Conservation (phyloP, 1,140 invertebrate genomes). For the Bombus soroeensis region DNA sequence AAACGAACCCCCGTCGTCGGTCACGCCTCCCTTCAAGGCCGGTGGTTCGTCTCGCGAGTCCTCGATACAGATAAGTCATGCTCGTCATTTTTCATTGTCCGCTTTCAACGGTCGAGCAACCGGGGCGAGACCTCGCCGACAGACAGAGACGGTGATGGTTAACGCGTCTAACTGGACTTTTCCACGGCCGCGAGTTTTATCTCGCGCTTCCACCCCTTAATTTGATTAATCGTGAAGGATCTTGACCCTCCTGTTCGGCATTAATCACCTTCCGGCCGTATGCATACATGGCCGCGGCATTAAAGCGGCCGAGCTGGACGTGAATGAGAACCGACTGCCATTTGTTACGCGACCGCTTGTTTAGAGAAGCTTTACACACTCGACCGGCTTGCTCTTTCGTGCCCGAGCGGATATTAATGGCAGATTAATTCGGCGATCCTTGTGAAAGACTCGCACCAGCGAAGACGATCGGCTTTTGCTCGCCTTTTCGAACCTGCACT, state of each 20-base stretch:
- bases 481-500: not conserved
- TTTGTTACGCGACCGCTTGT: constrained; percentile 81
- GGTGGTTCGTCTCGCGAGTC: constrained; percentile 34
- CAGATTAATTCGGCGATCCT: constrained; percentile 81
- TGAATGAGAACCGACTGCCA: constrained; percentile 66
- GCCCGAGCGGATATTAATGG: constrained; percentile 80
- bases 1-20: constrained; percentile 33
- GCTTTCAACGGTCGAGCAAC: constrained; percentile 60
- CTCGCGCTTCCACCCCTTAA: constrained; percentile 81
- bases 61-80: constrained; percentile 71
- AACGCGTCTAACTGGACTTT: constrained; percentile 69
- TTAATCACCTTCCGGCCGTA: constrained; percentile 80
- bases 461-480: not conserved
- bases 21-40: constrained; percentile 67
- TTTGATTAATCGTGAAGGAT: constrained; percentile 83
- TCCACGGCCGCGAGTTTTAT: constrained; percentile 80
- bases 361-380: constrained; percentile 81
- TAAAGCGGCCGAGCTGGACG: constrained; percentile 63
- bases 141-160: not conserved
- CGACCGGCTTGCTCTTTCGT: constrained; percentile 77
- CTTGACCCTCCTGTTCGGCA: constrained; percentile 76
- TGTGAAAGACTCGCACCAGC: constrained; percentile 1
- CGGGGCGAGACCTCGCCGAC: not conserved
- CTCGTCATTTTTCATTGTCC: constrained; percentile 66
- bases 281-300: constrained; percentile 81